Percentiles rank a stretch among this genome's conserved stretches.
phyloP scores from a whole-genome alignment of 64 coral and sea anemone species.

The Dendronephthya gigantea region DNA sequence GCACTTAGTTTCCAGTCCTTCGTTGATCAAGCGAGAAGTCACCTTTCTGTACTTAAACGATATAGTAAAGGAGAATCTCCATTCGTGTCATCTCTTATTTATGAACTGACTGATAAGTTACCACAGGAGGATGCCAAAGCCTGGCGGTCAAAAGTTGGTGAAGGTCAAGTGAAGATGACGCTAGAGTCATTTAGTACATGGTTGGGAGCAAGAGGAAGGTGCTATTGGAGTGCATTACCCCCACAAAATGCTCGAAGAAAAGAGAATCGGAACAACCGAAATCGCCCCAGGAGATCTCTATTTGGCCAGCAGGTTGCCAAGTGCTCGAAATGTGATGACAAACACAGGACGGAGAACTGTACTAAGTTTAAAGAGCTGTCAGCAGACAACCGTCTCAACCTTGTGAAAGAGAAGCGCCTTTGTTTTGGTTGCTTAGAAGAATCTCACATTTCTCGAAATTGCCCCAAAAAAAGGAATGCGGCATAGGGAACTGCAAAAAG shows the following conservation, averaged over 20 bases:
- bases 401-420: neutral
- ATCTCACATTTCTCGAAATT: slow-evolving; percentile 4
- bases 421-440: slow-evolving; percentile 13
- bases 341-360: neutral
- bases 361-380: neutral
- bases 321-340: neutral
- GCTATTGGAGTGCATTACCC: neutral
- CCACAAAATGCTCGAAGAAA: neutral
- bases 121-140: slow-evolving; percentile 1
- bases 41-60: neutral
- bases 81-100: neutral
- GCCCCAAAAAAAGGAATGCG: neutral
- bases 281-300: neutral
- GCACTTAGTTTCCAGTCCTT: neutral
- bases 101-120: slow-evolving; percentile 1
- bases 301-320: neutral
- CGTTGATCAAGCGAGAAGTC: neutral
- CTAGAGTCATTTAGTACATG: neutral
- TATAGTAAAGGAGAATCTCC: neutral
- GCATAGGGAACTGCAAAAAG: neutral
- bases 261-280: too few relatives aligned
- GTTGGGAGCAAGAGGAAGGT: neutral
- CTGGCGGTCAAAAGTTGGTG: neutral
- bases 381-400: neutral
- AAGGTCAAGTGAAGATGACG: neutral